Conservation (phyloP, 2,888 invertebrate species). For the Argyra leucocephala region DNA sequence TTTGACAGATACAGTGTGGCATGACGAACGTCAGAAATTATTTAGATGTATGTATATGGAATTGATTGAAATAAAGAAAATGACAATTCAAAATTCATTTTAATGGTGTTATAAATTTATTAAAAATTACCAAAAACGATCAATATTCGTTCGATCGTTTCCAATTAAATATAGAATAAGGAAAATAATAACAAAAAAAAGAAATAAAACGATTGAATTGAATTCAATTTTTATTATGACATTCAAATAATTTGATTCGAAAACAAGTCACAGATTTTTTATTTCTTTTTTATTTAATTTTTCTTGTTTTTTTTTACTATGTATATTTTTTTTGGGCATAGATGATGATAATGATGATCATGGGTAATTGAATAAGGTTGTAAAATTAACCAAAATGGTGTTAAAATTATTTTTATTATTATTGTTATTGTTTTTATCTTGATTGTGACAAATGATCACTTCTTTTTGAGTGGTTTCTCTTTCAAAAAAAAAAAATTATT, state of each 20-base stretch:
- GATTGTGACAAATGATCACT: not conserved
- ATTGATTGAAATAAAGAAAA: too few relatives aligned
- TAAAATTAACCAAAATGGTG: not conserved
- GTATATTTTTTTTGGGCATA: not conserved
- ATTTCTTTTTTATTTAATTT: not conserved
- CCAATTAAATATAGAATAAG: too few relatives aligned
- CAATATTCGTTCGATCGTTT: too few relatives aligned
- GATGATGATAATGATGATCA: not conserved
- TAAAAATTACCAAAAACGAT: too few relatives aligned
- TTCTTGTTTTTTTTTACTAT: too few relatives aligned
- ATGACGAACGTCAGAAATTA: too few relatives aligned
- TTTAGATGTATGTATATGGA: too few relatives aligned
- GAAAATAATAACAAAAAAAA: too few relatives aligned
- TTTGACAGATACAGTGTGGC: too few relatives aligned
- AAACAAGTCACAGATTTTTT: not conserved
- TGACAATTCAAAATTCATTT: too few relatives aligned
- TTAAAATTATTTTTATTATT: not conserved
- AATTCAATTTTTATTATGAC: not conserved
- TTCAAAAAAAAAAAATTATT: not conserved
- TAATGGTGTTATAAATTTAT: too few relatives aligned
- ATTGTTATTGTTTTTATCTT: not conserved
- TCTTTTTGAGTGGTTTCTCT: not conserved
- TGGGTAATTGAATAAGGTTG: not conserved
- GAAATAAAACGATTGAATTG: not conserved
- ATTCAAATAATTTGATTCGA: not conserved